Base-by-base conservation (phyloP, 2,888 invertebrate genomes). In the Chrysina gloriosa region DNA sequence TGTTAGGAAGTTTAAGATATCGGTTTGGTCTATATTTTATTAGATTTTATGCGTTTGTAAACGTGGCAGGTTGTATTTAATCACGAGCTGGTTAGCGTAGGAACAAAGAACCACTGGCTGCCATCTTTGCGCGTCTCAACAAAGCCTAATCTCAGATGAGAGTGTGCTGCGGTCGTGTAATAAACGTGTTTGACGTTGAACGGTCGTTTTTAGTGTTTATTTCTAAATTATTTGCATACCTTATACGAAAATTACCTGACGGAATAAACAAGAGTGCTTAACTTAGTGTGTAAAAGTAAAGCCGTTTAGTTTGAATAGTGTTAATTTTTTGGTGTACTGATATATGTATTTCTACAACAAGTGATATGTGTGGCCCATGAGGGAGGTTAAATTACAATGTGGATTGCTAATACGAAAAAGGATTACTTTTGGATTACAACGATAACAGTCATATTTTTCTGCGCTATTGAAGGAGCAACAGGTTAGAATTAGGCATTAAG, bases 391-490 rank as follows among this genome's bases (percentile, higher is more conserved):
- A 74, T 76, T 78, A 88, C 87, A 87, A 89, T 89, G 89, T 88
- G 88, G 88, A 88, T 88, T 86, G 88, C 87, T 85, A 87, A 88
- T 86, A 86, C 86, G 85, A 85, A 84, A 85, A 86, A 87, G 88
- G 88, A 88, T 87, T 88, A 88, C 86, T 86, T 87, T 87, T 87
- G 88, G 87, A 88, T 88, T 87, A 86, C 84, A 84, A 84, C 86
- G 84, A 83, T 85, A 81, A 31, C 45, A 27, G 36, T 69, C 25
- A 11, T 67, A 42, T 21, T 67, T 31, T 34, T 63, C 61, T 69
- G 65, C 21, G 64, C 47, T 63, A 69, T 86, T 77, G 84, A 84
- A 73, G 83, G 84, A 77, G 86, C 86, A 80, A 87, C 87, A 86
- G 88, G 89, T 89, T 83, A 84, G 87, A 36, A 9, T 19, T 45